phyloP scores from a whole-genome alignment of 2,113 vertebrate species.

The Tetrax tetrax region DNA sequence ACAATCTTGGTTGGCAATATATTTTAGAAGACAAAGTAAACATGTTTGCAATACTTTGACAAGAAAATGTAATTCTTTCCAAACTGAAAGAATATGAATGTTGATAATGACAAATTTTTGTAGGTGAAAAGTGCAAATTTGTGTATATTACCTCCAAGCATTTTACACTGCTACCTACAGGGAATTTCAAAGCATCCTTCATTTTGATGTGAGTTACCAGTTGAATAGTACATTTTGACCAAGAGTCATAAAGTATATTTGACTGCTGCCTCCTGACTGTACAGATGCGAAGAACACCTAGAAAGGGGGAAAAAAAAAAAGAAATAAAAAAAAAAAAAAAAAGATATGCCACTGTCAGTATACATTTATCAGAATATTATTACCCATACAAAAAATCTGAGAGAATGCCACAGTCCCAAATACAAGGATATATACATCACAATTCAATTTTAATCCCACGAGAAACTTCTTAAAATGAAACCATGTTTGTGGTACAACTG shows the following conservation, averaged over 20 bases:
- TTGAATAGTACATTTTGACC: constrained; percentile 88
- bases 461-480: not conserved
- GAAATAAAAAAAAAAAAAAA: not conserved
- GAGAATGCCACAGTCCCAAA: not conserved
- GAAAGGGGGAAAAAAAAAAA: not conserved
- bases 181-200: constrained; percentile 41
- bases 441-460: constrained; percentile 14
- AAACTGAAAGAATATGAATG: not conserved
- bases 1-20: constrained; percentile 35
- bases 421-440: not conserved
- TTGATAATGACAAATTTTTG: constrained; percentile 27
- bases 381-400: not conserved
- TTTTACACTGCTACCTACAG: constrained; percentile 42
- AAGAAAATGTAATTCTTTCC: not conserved
- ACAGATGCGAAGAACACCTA: constrained; percentile 94
- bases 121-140: constrained; percentile 52
- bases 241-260: constrained; percentile 96
- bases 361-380: constrained; percentile 27
- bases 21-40: constrained; percentile 52
- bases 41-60: not conserved
- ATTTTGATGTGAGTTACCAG: constrained; percentile 80
- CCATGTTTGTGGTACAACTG: not conserved
- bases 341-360: not conserved
- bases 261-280: constrained; percentile 88
- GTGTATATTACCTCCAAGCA: constrained; percentile 22